Conservation (phyloP, 2,797 vertebrate species). For the Amblyopsis hoosieri region DNA sequence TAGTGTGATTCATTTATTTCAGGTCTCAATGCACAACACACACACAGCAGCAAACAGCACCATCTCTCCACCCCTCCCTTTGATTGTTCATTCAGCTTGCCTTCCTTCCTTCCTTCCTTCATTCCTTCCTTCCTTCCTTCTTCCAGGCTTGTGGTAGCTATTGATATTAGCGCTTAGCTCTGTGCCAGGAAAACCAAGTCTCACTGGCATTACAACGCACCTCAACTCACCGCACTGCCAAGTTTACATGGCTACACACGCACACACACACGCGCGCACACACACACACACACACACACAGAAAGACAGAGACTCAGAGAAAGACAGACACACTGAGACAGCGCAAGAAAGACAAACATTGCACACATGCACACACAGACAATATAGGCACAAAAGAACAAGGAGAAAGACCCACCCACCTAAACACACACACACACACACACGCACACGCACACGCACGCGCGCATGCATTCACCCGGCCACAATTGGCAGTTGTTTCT, state of each 20-base stretch:
- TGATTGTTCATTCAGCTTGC: conserved; percentile 21
- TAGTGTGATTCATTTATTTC: conserved; percentile 67
- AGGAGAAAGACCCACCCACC: neutral
- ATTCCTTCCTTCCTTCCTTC: conserved; percentile 1
- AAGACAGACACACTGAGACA: conserved; percentile 3
- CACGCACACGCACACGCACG: neutral
- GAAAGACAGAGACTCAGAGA: neutral
- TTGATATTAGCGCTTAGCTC: conserved; percentile 67
- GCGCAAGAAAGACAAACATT: no score
- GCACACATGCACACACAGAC: conserved; percentile 23
- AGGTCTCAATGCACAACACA: conserved; percentile 45
- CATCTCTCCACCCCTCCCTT: conserved; percentile 27
- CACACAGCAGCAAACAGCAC: conserved; percentile 37
- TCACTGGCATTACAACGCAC: conserved; percentile 59
- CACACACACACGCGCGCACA: conserved; percentile 5
- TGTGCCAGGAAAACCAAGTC: conserved; percentile 71
- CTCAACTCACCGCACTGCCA: conserved; percentile 58
- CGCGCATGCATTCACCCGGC: conserved; percentile 44
- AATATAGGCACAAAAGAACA: conserved; percentile 1
- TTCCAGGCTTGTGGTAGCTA: conserved; percentile 58
- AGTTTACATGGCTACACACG: conserved; percentile 59
- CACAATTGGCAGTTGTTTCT: conserved; percentile 67
- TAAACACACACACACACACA: neutral
- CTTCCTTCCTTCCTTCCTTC: conserved; percentile 12
- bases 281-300: conserved; percentile 10